Percentiles rank a stretch among this genome's conserved stretches.
phyloP scores from a whole-genome alignment of 2,888 invertebrate genomes.

The Orgyia antiqua region DNA sequence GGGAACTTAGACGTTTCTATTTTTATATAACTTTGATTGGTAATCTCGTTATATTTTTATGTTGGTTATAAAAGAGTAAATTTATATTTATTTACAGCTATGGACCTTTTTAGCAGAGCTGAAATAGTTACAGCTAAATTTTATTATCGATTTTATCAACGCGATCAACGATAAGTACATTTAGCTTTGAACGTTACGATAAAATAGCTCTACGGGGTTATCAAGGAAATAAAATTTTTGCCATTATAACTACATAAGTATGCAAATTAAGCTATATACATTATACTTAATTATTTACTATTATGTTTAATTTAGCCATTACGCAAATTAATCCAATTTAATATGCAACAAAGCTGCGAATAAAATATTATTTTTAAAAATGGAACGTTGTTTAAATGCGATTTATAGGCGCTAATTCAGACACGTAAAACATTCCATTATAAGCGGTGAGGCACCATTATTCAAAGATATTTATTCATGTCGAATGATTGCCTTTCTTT shows the following conservation, averaged over 20 bases:
- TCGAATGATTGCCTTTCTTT: constrained; percentile 77
- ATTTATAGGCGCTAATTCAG: constrained; percentile 65
- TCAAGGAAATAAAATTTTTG: constrained; percentile 2
- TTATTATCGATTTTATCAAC: constrained; percentile 6
- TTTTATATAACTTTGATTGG: constrained; percentile 11
- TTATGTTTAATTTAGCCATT: constrained; percentile 16
- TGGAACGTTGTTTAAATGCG: constrained; percentile 50
- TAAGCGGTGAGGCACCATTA: constrained; percentile 65
- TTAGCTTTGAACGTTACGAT: constrained; percentile 2
- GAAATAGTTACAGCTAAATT: background rate
- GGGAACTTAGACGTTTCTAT: constrained; percentile 12
- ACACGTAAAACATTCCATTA: constrained; percentile 76
- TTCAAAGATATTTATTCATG: constrained; percentile 77
- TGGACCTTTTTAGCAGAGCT: background rate
- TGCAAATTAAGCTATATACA: constrained; percentile 6
- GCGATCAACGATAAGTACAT: background rate
- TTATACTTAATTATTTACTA: constrained; percentile 1
- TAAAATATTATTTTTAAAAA: constrained; percentile 30
- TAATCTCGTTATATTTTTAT: constrained; percentile 4
- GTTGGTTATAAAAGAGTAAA: constrained; percentile 3
- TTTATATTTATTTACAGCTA: constrained; percentile 4
- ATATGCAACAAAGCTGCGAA: constrained; percentile 26
- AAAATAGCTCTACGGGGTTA: constrained; percentile 1
- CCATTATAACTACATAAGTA: background rate
- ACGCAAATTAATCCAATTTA: constrained; percentile 25